Conservation (phyloP, 2,113 vertebrate species). For the Erythrolamprus reginae region DNA sequence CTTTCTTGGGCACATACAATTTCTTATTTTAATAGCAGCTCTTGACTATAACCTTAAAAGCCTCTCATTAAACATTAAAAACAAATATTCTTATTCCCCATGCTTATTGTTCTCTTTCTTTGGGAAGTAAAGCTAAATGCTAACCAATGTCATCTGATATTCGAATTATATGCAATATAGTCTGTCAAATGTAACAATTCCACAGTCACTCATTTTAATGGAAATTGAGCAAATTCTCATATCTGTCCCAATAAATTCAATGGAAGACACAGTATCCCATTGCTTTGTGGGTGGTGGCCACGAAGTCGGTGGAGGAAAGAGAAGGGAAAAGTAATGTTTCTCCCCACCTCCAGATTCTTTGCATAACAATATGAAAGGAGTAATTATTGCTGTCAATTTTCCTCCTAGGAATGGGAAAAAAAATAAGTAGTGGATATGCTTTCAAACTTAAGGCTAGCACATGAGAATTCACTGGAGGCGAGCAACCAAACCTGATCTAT, state of each 20-base stretch:
- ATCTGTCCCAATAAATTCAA: background rate
- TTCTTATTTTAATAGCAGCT: conserved; percentile 5
- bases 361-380: conserved; percentile 66
- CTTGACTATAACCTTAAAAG: conserved; percentile 20
- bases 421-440: conserved; percentile 19
- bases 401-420: conserved; percentile 51
- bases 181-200: background rate
- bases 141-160: conserved; percentile 58
- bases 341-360: conserved; percentile 72
- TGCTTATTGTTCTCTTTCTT: conserved; percentile 45
- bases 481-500: background rate
- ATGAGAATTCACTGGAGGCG: conserved; percentile 16
- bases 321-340: conserved; percentile 45
- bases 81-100: conserved; percentile 38
- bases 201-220: background rate
- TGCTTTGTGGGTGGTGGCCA: conserved; percentile 27
- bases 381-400: conserved; percentile 53
- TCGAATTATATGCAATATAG: conserved; percentile 40
- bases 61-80: conserved; percentile 34
- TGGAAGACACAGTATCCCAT: background rate
- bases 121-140: conserved; percentile 55
- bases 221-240: background rate
- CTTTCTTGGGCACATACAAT: conserved; percentile 9
- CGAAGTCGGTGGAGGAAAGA: conserved; percentile 47
- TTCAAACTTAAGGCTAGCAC: conserved; percentile 42